Evolutionary conservation across 2,797 vertebrate genomes (phyloP).

Genomic region (Mus caroli): DNA sequence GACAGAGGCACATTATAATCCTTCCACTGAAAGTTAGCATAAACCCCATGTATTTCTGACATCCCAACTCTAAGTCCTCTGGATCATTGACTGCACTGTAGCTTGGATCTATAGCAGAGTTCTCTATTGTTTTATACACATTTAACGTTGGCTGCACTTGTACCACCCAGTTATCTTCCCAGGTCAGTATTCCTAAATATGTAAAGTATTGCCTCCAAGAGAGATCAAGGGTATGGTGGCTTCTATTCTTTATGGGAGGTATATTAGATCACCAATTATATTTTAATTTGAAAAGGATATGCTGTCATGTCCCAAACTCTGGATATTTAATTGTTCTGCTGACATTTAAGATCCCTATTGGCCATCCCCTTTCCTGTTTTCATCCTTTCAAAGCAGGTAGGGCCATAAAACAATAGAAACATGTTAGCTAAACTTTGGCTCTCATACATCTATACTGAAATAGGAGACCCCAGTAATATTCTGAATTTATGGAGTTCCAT

Average conservation of each 20-base stretch:
- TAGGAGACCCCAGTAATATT: neutral
- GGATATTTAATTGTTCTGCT: neutral
- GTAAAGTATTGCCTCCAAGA: neutral
- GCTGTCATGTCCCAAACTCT: neutral
- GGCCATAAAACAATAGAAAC: slow-evolving; percentile 11
- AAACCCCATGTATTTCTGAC: neutral
- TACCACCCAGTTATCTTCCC: neutral
- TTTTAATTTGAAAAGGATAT: neutral
- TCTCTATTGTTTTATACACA: neutral
- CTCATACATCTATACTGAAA: neutral
- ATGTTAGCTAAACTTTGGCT: neutral
- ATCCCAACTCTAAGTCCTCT: neutral
- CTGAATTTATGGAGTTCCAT: neutral
- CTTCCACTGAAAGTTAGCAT: neutral
- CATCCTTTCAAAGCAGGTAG: neutral
- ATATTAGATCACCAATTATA: neutral
- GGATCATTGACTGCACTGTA: neutral
- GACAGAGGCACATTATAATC: neutral
- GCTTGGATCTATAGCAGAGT: neutral
- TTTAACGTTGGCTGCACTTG: neutral
- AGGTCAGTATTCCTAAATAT: neutral
- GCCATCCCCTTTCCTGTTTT: neutral
- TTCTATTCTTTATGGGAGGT: neutral
- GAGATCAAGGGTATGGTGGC: neutral
- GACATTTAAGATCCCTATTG: neutral